Evolutionary conservation across 64 coral and sea anemone species (phyloP).

Genomic region (Stichodactyla helianthus): DNA sequence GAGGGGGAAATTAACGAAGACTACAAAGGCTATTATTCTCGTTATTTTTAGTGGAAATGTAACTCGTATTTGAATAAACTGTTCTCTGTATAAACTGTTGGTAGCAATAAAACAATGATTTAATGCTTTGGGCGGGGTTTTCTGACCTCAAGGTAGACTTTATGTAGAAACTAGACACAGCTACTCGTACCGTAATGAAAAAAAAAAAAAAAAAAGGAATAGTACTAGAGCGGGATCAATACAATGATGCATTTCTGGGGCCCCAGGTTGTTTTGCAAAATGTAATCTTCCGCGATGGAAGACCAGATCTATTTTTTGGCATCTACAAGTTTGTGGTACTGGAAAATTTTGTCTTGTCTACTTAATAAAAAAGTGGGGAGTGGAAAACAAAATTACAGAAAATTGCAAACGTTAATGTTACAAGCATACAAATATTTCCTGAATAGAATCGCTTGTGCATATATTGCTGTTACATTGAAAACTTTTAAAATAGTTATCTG

Average conservation of each 20-base stretch:
- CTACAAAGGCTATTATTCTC: neutral
- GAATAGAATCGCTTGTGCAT: too few species aligned
- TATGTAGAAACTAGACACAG: neutral
- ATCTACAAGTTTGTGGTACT: too few species aligned
- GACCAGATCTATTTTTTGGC: neutral
- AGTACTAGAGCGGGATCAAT: neutral
- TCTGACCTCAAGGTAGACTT: slow-evolving; percentile 14
- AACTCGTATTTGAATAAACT: neutral
- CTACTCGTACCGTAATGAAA: neutral
- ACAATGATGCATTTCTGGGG: neutral
- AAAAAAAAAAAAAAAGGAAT: neutral
- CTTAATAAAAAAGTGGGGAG: too few species aligned
- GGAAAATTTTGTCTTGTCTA: too few species aligned
- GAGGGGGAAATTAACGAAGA: neutral
- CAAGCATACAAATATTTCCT: too few species aligned
- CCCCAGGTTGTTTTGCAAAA: neutral
- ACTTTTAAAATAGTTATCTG: too few species aligned
- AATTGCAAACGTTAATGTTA: too few species aligned
- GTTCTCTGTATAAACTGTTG: neutral
- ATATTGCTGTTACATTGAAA: too few species aligned
- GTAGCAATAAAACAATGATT: neutral
- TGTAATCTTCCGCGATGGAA: neutral
- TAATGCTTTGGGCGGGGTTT: slow-evolving; percentile 22
- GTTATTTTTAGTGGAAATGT: neutral
- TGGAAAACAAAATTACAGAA: too few species aligned